Percentiles rank a stretch among this genome's conserved stretches.
Evolutionary conservation across 1,140 invertebrate genomes (phyloP).

Genomic region (Cyclargus thomasi): DNA sequence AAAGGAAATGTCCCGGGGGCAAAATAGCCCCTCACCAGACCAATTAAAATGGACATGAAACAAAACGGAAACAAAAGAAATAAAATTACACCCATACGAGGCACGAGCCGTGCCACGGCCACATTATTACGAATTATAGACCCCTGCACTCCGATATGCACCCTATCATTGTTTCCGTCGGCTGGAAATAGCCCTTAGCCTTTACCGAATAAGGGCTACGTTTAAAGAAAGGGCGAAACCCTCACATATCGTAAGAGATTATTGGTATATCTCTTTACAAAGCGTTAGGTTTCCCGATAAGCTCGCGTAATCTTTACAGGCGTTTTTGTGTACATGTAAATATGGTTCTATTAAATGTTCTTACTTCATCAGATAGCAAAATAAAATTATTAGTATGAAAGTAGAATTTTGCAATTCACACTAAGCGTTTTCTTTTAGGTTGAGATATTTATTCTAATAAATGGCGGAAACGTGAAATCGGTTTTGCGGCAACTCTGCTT

Average conservation of each 20-base stretch:
- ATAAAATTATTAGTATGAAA: not conserved
- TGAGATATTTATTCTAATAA: not conserved
- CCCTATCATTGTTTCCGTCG: constrained; percentile 30
- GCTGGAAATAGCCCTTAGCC: constrained; percentile 24
- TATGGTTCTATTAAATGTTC: not conserved
- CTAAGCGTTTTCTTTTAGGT: not conserved
- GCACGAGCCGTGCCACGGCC: constrained; percentile 44
- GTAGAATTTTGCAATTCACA: not conserved
- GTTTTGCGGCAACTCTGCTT: not conserved
- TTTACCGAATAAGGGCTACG: constrained; percentile 16
- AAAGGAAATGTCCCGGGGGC: not conserved
- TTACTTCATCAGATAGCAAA: not conserved
- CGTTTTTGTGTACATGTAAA: constrained; percentile 36
- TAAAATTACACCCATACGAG: constrained; percentile 51
- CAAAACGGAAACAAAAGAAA: constrained; percentile 32
- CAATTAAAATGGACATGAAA: constrained; percentile 10
- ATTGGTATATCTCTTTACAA: constrained; percentile 62
- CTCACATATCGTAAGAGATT: constrained; percentile 54
- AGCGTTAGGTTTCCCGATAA: constrained; percentile 57
- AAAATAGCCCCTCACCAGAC: constrained; percentile 17
- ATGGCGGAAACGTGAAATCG: not conserved
- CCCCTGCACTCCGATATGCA: constrained; percentile 60
- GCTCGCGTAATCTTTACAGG: constrained; percentile 53
- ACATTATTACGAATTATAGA: constrained; percentile 59
- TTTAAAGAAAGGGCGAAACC: constrained; percentile 43